phyloP scores from a whole-genome alignment of 2,888 invertebrate genomes.

The Eupithecia insigniata region DNA sequence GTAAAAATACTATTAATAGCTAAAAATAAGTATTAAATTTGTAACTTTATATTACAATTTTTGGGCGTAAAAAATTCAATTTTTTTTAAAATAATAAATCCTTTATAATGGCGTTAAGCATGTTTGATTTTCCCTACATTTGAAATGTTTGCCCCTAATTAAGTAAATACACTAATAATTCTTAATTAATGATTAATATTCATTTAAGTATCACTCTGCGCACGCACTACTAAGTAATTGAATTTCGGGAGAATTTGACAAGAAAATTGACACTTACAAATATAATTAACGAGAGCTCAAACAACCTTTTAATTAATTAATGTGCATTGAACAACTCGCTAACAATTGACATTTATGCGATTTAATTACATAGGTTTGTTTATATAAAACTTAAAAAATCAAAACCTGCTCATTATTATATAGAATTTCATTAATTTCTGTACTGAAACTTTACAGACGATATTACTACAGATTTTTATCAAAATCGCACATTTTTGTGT shows the following conservation, averaged over 20 bases:
- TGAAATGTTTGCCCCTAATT: conserved; percentile 33
- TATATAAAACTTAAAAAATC: neutral
- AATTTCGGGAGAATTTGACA: conserved; percentile 84
- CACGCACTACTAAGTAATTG: conserved; percentile 80
- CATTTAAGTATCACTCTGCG: conserved; percentile 53
- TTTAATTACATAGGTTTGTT: neutral
- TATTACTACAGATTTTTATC: neutral
- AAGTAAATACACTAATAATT: conserved; percentile 60
- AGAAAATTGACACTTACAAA: conserved; percentile 81
- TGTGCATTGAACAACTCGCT: conserved; percentile 21
- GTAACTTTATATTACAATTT: neutral
- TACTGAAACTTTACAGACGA: neutral
- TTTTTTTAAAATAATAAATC: neutral
- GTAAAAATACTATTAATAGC: too few species aligned
- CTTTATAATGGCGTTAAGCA: neutral
- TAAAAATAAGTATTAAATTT: too few species aligned
- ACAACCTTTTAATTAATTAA: conserved; percentile 26
- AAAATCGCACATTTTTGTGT: neutral
- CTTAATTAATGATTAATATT: conserved; percentile 42
- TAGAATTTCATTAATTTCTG: neutral
- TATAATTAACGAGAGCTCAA: conserved; percentile 54
- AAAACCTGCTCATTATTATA: neutral
- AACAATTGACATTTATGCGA: conserved; percentile 11
- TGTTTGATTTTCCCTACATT: neutral
- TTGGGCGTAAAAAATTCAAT: too few species aligned